phyloP scores from a whole-genome alignment of 1,140 invertebrate genomes.

The Drosophila prosaltans region DNA sequence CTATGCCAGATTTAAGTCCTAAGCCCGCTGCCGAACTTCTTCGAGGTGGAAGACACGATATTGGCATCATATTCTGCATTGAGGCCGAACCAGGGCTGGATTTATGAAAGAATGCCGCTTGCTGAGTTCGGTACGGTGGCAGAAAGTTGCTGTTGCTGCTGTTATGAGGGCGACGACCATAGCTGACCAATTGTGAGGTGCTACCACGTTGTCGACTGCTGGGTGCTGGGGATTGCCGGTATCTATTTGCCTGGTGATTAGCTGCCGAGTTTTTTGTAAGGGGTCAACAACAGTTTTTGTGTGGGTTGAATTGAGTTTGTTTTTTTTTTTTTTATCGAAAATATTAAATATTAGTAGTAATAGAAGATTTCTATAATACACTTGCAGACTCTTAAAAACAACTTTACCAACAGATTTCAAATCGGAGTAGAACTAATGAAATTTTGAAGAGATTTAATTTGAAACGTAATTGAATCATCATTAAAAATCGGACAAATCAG shows the following conservation, averaged over 20 bases:
- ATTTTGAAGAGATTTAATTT: too few relatives aligned
- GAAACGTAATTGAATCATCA: too few relatives aligned
- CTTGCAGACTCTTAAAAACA: slow-evolving; percentile 33
- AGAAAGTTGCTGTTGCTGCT: slow-evolving; percentile 69
- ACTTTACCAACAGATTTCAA: too few relatives aligned
- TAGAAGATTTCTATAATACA: background rate
- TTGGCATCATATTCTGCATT: slow-evolving; percentile 74
- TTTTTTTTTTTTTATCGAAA: background rate
- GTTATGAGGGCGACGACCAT: slow-evolving; percentile 53
- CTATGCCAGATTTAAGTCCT: slow-evolving; percentile 55
- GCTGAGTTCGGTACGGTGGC: slow-evolving; percentile 75
- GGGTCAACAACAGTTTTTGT: slow-evolving; percentile 34
- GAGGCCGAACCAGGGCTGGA: slow-evolving; percentile 60
- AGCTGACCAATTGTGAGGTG: slow-evolving; percentile 84
- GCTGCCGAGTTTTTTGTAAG: slow-evolving; percentile 83
- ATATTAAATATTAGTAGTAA: background rate
- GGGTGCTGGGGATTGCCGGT: slow-evolving; percentile 86
- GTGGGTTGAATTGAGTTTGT: slow-evolving; percentile 2
- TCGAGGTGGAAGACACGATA: slow-evolving; percentile 59
- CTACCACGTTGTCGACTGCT: slow-evolving; percentile 83
- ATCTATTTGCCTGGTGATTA: slow-evolving; percentile 83
- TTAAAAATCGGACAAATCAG: background rate
- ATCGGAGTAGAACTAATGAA: slow-evolving; percentile 28
- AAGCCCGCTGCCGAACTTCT: slow-evolving; percentile 73
- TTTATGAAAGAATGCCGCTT: slow-evolving; percentile 62